These are phyloP conservation scores for Polymixis flavicincta DNA, from an alignment of 2,888 invertebrate species.

Conservation along the genomic window DNA sequence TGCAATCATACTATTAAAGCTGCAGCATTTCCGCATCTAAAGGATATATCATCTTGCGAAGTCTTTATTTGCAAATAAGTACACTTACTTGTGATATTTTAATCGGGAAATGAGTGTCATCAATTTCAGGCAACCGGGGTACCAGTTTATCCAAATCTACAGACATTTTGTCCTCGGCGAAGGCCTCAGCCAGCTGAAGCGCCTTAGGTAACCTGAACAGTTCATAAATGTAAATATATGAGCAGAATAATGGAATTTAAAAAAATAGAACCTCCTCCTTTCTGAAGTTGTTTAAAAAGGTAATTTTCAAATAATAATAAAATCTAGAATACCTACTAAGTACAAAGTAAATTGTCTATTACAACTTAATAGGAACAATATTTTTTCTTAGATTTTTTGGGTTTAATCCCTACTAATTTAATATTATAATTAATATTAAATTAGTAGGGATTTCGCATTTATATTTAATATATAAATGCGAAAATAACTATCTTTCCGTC, in stretches of 20 bases:
- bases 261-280: neutral
- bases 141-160: constrained; percentile 75
- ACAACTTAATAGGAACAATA: neutral
- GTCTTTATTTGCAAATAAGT: neutral
- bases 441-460: too few relatives aligned
- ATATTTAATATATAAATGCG: too few relatives aligned
- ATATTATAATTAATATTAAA: too few relatives aligned
- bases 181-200: constrained; percentile 82
- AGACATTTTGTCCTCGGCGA: constrained; percentile 68
- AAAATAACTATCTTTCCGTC: too few relatives aligned
- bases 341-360: neutral
- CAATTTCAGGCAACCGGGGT: constrained; percentile 91
- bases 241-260: neutral
- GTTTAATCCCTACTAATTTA: neutral
- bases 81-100: constrained; percentile 90
- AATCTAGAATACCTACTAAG: neutral
- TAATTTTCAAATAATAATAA: neutral
- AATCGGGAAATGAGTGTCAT: constrained; percentile 90
- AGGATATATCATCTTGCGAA: neutral
- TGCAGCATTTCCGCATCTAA: neutral
- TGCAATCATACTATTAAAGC: neutral
- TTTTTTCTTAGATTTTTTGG: neutral
- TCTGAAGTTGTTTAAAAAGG: neutral
- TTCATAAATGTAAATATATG: neutral
- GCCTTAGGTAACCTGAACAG: constrained; percentile 86